Percentiles rank a stretch among this genome's conserved stretches.
These are phyloP conservation scores for Phyllostomus hastatus DNA, from an alignment of 2,113 vertebrate genomes.

Conservation along the genomic window DNA sequence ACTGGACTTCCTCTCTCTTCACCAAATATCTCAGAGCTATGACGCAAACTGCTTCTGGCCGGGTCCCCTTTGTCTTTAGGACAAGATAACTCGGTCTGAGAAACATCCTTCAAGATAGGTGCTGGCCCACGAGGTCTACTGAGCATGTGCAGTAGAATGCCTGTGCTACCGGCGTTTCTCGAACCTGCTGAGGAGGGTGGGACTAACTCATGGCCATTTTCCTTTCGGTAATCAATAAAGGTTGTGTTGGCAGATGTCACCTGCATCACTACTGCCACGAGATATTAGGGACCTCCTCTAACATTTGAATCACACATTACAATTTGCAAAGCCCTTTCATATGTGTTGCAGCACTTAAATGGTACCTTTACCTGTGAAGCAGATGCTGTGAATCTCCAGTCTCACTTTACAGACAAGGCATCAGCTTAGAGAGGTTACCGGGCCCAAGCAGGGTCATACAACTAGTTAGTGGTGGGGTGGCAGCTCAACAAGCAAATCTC, in stretches of 20 bases:
- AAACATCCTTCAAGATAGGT: not conserved
- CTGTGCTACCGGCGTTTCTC: not conserved
- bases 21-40: not conserved
- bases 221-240: not conserved
- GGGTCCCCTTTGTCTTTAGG: not conserved
- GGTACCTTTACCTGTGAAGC: accelerated
- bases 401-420: not conserved
- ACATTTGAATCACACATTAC: not conserved
- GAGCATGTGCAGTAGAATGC: not conserved
- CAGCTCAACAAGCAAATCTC: not conserved
- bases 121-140: accelerated
- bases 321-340: not conserved
- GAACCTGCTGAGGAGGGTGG: not conserved
- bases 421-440: not conserved
- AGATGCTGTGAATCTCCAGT: not conserved
- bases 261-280: not conserved
- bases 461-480: no score
- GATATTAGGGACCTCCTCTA: not conserved
- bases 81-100: not conserved
- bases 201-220: accelerated
- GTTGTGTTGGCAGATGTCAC: not conserved
- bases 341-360: not conserved
- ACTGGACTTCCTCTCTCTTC: not conserved
- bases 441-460: not conserved
- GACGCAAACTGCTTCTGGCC: not conserved